Conservation (phyloP, 1,140 invertebrate genomes). For the Xylocopa sonorina region DNA sequence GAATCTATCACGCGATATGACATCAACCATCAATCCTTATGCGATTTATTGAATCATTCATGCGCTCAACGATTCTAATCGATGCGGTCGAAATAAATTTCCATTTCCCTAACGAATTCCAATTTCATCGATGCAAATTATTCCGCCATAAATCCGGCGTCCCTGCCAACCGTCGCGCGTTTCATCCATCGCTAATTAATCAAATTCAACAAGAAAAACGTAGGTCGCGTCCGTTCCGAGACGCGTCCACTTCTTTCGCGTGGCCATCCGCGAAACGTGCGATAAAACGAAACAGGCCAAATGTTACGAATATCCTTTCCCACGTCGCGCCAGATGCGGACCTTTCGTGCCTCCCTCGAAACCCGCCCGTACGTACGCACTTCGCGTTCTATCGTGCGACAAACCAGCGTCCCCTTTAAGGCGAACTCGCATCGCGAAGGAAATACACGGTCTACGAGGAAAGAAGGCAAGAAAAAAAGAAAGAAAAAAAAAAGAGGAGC, state of each 20-base stretch:
- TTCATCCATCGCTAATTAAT: neutral
- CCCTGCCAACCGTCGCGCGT: neutral
- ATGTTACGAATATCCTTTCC: conserved; percentile 66
- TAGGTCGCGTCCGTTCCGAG: neutral
- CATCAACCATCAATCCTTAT: neutral
- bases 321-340: conserved; percentile 70
- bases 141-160: neutral
- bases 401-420: conserved; percentile 36
- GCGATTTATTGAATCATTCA: conserved; percentile 3
- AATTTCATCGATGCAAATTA: conserved; percentile 6
- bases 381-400: conserved; percentile 17
- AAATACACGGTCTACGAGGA: conserved; percentile 11
- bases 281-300: conserved; percentile 44
- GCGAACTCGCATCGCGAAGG: conserved; percentile 22
- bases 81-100: neutral
- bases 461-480: no score
- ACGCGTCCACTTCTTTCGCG: neutral
- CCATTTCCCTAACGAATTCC: neutral
- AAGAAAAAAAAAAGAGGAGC: no score
- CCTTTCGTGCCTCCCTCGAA: conserved; percentile 50
- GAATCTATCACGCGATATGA: neutral
- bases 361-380: conserved; percentile 55
- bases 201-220: neutral
- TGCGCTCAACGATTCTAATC: neutral
- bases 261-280: neutral